phyloP scores from a whole-genome alignment of 2,888 invertebrate species.

The Griposia aprilina region DNA sequence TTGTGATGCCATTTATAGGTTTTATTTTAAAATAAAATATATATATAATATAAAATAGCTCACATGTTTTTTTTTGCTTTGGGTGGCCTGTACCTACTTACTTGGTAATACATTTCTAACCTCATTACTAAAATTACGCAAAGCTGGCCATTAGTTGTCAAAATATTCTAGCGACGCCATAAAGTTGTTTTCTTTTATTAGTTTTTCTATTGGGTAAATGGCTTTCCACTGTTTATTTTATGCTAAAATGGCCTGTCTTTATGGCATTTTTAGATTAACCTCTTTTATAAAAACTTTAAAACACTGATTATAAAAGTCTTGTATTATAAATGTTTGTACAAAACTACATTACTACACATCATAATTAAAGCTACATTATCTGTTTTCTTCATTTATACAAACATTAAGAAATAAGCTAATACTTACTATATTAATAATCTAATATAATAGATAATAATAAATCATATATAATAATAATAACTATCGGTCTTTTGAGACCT shows the following conservation, averaged over 20 bases:
- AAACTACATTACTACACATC: background rate
- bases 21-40: background rate
- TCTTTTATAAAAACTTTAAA: background rate
- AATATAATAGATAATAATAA: no score
- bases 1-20: background rate
- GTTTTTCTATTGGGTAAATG: background rate
- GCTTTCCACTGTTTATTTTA: background rate
- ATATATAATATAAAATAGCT: background rate
- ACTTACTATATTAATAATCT: no score
- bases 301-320: background rate
- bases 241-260: no score
- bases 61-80: background rate
- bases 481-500: background rate
- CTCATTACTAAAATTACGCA: conserved; percentile 3
- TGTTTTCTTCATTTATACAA: background rate
- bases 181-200: conserved; percentile 1
- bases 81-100: background rate
- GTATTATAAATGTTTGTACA: no score
- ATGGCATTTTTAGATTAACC: background rate
- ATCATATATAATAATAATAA: no score
- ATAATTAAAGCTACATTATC: background rate
- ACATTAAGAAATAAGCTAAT: background rate
- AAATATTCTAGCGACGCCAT: conserved; percentile 7
- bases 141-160: background rate
- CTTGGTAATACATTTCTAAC: background rate